Evolutionary conservation across 2,888 invertebrate genomes (phyloP).

Genomic region (Vesta saturnalis): DNA sequence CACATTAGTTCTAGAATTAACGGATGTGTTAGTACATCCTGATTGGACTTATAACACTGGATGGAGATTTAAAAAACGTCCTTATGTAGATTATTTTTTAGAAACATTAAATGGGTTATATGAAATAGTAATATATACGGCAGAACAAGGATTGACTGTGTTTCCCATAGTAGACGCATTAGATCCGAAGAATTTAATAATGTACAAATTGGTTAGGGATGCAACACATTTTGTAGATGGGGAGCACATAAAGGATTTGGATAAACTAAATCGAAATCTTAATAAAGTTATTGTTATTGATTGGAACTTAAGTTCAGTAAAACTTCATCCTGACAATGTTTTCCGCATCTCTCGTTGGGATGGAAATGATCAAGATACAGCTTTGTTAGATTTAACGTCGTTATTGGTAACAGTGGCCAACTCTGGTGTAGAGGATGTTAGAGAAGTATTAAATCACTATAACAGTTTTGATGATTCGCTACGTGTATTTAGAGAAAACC

Average conservation of each 20-base stretch:
- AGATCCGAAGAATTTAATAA: conserved; percentile 89
- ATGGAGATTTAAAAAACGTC: conserved; percentile 98
- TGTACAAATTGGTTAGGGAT: conserved; percentile 93
- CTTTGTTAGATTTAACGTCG: conserved; percentile 88
- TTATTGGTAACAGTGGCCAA: conserved; percentile 90
- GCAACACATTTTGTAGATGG: conserved; percentile 96
- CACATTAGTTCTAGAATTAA: conserved; percentile 95
- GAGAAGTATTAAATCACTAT: conserved; percentile 93
- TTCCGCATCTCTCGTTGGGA: conserved; percentile 89
- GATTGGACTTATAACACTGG: conserved; percentile 99
- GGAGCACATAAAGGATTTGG: conserved; percentile 92
- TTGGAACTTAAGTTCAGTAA: conserved; percentile 89
- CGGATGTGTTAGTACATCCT: conserved; percentile 95
- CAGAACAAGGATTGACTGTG: conserved; percentile 96
- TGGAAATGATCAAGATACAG: conserved; percentile 91
- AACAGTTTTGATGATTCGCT: conserved; percentile 94
- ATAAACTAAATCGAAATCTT: conserved; percentile 84
- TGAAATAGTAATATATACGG: conserved; percentile 96
- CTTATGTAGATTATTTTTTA: conserved; percentile 95
- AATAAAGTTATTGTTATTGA: conserved; percentile 94
- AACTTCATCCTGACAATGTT: conserved; percentile 90
- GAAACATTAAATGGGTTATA: conserved; percentile 73
- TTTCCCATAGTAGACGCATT: conserved; percentile 93
- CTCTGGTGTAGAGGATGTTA: conserved; percentile 90
- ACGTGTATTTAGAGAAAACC: conserved; percentile 91